Conservation (phyloP, 2,113 vertebrate species). For the Pangasianodon hypophthalmus region DNA sequence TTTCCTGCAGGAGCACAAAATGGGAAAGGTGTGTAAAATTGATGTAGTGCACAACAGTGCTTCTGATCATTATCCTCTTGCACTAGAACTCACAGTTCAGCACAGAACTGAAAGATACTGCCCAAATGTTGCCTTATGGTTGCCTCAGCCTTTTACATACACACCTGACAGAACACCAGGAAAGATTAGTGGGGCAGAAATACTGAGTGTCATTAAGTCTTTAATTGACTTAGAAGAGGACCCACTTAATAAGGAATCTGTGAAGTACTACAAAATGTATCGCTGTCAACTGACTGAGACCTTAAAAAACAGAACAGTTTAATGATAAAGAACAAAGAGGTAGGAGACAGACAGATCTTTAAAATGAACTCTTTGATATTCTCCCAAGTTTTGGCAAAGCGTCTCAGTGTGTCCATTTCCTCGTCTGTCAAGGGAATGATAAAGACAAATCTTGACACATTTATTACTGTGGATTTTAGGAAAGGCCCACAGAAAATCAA, state of each 20-base stretch:
- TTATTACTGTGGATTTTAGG: neutral
- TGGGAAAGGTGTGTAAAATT: too few relatives aligned
- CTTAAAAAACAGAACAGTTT: neutral
- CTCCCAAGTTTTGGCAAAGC: conserved; percentile 8
- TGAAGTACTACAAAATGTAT: neutral
- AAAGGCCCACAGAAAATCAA: neutral
- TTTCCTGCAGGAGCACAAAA: too few relatives aligned
- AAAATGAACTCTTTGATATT: conserved; percentile 26
- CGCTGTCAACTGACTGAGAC: neutral
- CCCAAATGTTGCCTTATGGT: neutral
- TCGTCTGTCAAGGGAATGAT: neutral
- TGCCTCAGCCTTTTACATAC: too few relatives aligned
- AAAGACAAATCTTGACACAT: neutral
- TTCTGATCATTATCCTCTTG: conserved; percentile 41
- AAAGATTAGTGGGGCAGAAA: conserved; percentile 41
- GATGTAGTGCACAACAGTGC: too few relatives aligned
- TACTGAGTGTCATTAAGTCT: conserved; percentile 37
- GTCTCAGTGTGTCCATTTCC: conserved; percentile 11
- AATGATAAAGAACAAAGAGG: neutral
- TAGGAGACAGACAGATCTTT: neutral
- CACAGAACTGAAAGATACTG: neutral
- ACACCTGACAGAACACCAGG: neutral
- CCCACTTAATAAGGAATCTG: too few relatives aligned
- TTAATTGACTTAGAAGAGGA: too few relatives aligned
- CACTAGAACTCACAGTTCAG: neutral